Evolutionary conservation across 2,797 vertebrate species (phyloP), one percentile per base, ranked within the genome.

Genomic region (Coendou prehensilis): DNA sequence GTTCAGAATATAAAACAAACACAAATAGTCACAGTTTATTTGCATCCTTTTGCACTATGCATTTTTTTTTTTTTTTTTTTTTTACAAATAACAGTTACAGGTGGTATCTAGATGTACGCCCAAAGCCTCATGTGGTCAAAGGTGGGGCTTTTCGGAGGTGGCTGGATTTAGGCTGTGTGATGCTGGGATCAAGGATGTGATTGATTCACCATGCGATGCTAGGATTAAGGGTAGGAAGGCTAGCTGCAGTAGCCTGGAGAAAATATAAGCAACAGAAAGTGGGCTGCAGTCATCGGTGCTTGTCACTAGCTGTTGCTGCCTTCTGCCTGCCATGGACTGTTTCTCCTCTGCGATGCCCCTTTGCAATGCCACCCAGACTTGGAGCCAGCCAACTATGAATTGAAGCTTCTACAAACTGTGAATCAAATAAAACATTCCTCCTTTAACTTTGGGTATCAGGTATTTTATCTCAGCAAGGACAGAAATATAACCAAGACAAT

Each of bases 1-100:
- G 45, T 37, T 79, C 59, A 94, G 76, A 91, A 96, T 80, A 28
- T 92, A 94, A 93, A 93, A 67, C 54, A 93, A 96, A 75, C 37
- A 94, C 56, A 71, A 67, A 94, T 81, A 57, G 50, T 84, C 89
- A 93, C 33, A 54, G 71, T 90, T 95, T 20, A 45, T 89, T 96
- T 96, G 61, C 10, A 64, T 67, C 59, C 22, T 47, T 94, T 82
- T 95, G 56, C 17, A 92, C 63, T 92, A 86, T 76, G n/a, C 20
- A 56, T n/a, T n/a, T n/a, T n/a, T n/a, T n/a, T n/a, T n/a, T n/a
- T n/a, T n/a, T n/a, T 85, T 93, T 75, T 75, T 73, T 69, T 45
- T 75, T 28, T 28, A 26, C 5, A 26, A 23, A 14, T 45, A 26
- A 75, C 22, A 47, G 23, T 47, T 75, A 47, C 1, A 11, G 23